phyloP scores from a whole-genome alignment of 2,888 invertebrate genomes.

The Drosophila tanythrix region DNA sequence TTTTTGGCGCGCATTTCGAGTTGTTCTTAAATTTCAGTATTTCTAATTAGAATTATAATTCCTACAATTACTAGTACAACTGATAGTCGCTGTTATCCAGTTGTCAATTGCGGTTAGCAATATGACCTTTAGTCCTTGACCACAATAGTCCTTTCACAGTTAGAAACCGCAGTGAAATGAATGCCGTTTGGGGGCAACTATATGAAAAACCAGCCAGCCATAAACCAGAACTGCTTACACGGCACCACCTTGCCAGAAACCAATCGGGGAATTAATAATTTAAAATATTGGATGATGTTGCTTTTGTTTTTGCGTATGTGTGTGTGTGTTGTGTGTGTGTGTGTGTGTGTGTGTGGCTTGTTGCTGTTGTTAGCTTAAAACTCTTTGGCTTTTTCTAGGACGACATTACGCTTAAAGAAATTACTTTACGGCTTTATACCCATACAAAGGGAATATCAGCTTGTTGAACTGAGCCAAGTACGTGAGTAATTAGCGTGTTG shows the following conservation, averaged over 20 bases:
- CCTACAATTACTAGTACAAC: not conserved
- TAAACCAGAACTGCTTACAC: not conserved
- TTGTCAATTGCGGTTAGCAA: constrained; percentile 5
- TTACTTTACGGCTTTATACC: constrained; percentile 82
- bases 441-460: constrained; percentile 81
- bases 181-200: not conserved
- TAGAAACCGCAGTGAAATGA: not conserved
- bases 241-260: not conserved
- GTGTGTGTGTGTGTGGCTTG: not conserved
- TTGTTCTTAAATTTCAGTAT: not conserved
- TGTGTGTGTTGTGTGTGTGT: not conserved
- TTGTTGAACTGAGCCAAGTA: constrained; percentile 81
- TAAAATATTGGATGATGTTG: constrained; percentile 13
- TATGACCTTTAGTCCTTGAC: not conserved
- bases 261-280: not conserved
- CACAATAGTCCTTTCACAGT: not conserved
- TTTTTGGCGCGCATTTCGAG: not conserved
- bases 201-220: not conserved
- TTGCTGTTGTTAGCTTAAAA: constrained; percentile 23
- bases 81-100: not conserved
- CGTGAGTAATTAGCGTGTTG: constrained; percentile 69
- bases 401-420: constrained; percentile 81
- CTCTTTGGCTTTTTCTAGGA: constrained; percentile 72
- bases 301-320: not conserved
- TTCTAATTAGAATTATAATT: not conserved